Conservation (phyloP, 2,797 vertebrate genomes). For the Chrosomus eos region DNA sequence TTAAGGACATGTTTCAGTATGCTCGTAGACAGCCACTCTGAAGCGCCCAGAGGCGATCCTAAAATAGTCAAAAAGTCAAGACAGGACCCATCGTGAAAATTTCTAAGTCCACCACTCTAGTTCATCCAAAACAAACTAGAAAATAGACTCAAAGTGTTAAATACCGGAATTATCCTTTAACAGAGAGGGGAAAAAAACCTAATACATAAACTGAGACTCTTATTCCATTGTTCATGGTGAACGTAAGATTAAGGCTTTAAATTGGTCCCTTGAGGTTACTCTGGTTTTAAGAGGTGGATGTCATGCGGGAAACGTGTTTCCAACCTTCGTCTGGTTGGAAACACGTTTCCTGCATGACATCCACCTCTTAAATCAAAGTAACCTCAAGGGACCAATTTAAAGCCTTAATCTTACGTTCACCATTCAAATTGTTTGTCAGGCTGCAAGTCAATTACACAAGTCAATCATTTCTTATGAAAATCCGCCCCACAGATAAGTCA, state of each 20-base stretch:
- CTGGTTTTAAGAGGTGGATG: constrained; percentile 6
- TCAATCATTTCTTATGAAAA: constrained; percentile 33
- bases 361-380: background rate
- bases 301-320: background rate
- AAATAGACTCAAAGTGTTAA: too few species aligned
- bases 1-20: too few species aligned
- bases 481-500: constrained; percentile 35
- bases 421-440: constrained; percentile 28
- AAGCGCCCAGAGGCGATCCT: too few species aligned
- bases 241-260: constrained; percentile 27
- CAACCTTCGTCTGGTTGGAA: background rate
- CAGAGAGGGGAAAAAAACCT: background rate
- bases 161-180: too few species aligned
- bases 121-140: too few species aligned
- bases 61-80: too few species aligned
- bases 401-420: constrained; percentile 26
- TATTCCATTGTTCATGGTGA: background rate
- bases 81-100: too few species aligned
- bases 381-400: constrained; percentile 26
- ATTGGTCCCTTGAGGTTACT: constrained; percentile 14
- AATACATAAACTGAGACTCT: background rate
- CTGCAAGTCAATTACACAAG: constrained; percentile 35
- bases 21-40: too few species aligned
- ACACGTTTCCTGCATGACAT: constrained; percentile 2
- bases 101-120: too few species aligned